phyloP scores from a whole-genome alignment of 2,113 vertebrate genomes.

The Corythoichthys haematopterus region DNA sequence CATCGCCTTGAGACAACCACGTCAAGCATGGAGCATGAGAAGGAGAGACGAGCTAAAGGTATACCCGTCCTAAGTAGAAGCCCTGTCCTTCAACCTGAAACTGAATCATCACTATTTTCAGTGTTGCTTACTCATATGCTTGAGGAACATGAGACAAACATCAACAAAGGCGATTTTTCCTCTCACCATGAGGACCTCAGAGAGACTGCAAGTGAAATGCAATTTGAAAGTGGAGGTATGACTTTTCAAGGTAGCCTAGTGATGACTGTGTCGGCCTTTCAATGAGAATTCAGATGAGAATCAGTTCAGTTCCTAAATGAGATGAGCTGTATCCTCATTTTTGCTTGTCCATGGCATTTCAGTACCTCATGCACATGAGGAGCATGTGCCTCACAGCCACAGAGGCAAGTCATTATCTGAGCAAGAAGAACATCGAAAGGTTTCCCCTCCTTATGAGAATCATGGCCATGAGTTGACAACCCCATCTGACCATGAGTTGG shows the following conservation, averaged over 20 bases:
- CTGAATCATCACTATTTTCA: too few relatives aligned
- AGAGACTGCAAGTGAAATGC: too few relatives aligned
- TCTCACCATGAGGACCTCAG: too few relatives aligned
- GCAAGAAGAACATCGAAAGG: not conserved
- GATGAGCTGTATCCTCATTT: not conserved
- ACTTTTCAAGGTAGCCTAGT: not conserved
- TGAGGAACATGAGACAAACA: too few relatives aligned
- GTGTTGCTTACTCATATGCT: too few relatives aligned
- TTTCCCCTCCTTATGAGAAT: too few relatives aligned
- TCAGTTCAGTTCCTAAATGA: too few relatives aligned
- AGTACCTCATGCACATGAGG: not conserved
- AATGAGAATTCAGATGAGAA: conserved; percentile 10
- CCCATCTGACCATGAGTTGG: not conserved
- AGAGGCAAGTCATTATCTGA: not conserved
- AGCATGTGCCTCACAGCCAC: not conserved
- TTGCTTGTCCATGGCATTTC: not conserved
- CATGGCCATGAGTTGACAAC: conserved; percentile 5
- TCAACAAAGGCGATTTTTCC: too few relatives aligned
- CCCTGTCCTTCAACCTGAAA: too few relatives aligned
- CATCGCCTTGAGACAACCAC: not conserved
- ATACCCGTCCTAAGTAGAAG: too few relatives aligned
- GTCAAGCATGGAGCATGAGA: not conserved
- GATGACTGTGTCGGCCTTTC: conserved; percentile 7
- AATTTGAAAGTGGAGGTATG: not conserved
- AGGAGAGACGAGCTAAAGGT: not conserved